phyloP scores from a whole-genome alignment of 2,888 invertebrate species.

The Serrognathus titanus region DNA sequence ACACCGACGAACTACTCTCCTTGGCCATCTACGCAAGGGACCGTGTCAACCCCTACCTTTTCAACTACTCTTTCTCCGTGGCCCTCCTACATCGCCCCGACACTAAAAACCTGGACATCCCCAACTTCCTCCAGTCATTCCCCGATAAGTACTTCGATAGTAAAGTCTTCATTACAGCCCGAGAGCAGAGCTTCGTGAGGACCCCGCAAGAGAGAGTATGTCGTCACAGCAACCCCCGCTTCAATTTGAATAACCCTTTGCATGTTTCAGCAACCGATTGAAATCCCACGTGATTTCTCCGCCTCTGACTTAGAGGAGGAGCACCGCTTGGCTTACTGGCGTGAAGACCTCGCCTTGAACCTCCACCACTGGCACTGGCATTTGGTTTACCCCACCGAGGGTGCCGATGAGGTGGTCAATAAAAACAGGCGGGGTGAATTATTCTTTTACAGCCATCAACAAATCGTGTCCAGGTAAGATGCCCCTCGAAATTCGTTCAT shows the following conservation, averaged over 20 bases:
- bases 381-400: slow-evolving; percentile 72
- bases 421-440: slow-evolving; percentile 73
- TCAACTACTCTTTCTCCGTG: slow-evolving; percentile 75
- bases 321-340: slow-evolving; percentile 74
- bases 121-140: slow-evolving; percentile 73
- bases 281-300: slow-evolving; percentile 69
- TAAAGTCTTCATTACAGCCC: slow-evolving; percentile 64
- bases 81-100: slow-evolving; percentile 71
- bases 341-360: slow-evolving; percentile 78
- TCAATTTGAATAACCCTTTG: not conserved
- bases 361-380: slow-evolving; percentile 89
- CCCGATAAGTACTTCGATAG: slow-evolving; percentile 81
- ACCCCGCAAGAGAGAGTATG: slow-evolving; percentile 62
- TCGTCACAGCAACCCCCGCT: not conserved
- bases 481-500: too few relatives aligned
- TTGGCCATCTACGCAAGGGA: slow-evolving; percentile 68
- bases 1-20: slow-evolving; percentile 67
- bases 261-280: slow-evolving; percentile 55
- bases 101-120: slow-evolving; percentile 66
- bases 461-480: slow-evolving; percentile 55
- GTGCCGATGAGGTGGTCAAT: slow-evolving; percentile 56
- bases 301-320: slow-evolving; percentile 69
- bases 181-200: slow-evolving; percentile 67
- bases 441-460: slow-evolving; percentile 73
- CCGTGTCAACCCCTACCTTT: slow-evolving; percentile 74